phyloP scores from a whole-genome alignment of 2,797 vertebrate genomes.

The Crocidura indochinensis region DNA sequence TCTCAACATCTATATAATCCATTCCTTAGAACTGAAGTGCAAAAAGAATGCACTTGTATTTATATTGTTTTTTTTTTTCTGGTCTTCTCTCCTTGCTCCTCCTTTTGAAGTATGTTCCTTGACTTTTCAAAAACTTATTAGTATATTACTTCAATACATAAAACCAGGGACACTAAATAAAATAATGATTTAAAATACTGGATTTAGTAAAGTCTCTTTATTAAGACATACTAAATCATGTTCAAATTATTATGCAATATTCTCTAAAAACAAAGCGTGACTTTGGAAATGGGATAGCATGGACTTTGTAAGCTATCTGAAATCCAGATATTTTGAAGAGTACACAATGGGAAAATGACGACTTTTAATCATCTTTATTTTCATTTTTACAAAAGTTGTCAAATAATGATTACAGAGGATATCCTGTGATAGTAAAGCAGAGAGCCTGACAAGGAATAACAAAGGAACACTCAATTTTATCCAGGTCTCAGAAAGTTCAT shows the following conservation, averaged over 20 bases:
- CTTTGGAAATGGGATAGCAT: slow-evolving; percentile 34
- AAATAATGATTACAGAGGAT: neutral
- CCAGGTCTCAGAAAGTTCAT: neutral
- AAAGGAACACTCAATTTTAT: neutral
- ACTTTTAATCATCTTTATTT: slow-evolving; percentile 12
- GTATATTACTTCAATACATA: neutral
- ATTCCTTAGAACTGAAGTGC: slow-evolving; percentile 12
- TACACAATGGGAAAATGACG: neutral
- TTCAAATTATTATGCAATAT: neutral
- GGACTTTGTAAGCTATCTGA: neutral
- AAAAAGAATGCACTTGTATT: neutral
- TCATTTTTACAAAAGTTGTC: neutral
- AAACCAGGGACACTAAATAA: slow-evolving; percentile 16
- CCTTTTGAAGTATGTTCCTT: neutral
- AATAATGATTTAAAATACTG: neutral
- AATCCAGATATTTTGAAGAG: slow-evolving; percentile 3
- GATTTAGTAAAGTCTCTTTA: slow-evolving; percentile 26
- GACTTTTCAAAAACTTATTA: slow-evolving; percentile 51
- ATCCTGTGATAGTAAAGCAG: slow-evolving; percentile 2
- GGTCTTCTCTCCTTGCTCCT: neutral
- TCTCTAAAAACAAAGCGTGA: neutral
- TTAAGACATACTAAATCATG: slow-evolving; percentile 14
- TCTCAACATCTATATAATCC: neutral
- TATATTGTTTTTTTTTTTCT: neutral
- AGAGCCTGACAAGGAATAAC: neutral